Evolutionary conservation across 2,113 vertebrate species (phyloP).

Genomic region (Aptenodytes patagonicus): DNA sequence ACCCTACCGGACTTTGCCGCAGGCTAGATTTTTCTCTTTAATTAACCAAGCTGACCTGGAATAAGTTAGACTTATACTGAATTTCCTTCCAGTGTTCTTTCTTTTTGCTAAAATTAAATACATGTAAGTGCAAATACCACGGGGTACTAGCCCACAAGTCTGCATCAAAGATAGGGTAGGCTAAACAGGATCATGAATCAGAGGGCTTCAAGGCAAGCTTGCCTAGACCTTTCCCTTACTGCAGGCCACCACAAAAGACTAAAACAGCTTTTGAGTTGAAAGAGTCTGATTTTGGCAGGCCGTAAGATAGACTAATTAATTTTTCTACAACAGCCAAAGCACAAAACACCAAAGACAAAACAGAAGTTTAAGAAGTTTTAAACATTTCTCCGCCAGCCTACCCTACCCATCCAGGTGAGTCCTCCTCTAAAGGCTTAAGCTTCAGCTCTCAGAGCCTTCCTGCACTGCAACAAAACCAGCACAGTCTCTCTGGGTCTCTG

Average conservation of each 20-base stretch:
- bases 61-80: neutral
- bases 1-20: neutral
- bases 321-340: neutral
- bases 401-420: fast-evolving
- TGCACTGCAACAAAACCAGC: fast-evolving
- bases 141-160: neutral
- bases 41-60: conserved; percentile 26
- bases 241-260: neutral
- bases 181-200: neutral
- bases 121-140: neutral
- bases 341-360: neutral
- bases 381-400: fast-evolving
- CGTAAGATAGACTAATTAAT: neutral
- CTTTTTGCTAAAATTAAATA: neutral
- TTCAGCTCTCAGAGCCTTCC: fast-evolving
- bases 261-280: neutral
- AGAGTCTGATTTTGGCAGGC: neutral
- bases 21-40: conserved; percentile 25
- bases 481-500: fast-evolving
- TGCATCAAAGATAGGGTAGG: neutral
- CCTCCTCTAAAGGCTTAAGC: fast-evolving
- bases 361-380: fast-evolving
- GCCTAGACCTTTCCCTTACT: neutral
- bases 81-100: neutral
- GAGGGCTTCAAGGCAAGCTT: neutral